Conservation (phyloP, 1,140 invertebrate species). For the Lethrus apterus region DNA sequence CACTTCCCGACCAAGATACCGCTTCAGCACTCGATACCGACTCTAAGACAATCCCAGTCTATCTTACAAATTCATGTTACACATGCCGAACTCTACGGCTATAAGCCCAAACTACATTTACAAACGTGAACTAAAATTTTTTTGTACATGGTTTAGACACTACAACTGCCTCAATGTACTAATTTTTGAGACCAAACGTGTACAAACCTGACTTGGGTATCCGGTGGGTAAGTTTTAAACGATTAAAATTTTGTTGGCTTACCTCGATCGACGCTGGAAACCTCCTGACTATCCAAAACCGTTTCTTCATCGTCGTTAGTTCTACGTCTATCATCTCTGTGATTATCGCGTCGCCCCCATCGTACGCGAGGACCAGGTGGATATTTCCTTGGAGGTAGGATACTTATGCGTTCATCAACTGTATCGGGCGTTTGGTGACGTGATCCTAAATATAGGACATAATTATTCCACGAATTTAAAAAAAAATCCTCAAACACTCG, state of each 20-base stretch:
- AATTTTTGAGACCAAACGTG: background rate
- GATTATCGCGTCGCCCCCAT: conserved; percentile 47
- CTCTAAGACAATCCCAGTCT: conserved; percentile 40
- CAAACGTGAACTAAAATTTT: background rate
- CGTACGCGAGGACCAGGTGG: conserved; percentile 38
- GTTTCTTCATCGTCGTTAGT: conserved; percentile 73
- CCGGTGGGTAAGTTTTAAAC: background rate
- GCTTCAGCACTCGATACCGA: conserved; percentile 54
- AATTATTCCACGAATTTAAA: conserved; percentile 9
- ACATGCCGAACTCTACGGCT: too few species aligned
- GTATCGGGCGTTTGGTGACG: conserved; percentile 52
- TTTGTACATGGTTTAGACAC: too few species aligned
- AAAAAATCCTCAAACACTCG: background rate
- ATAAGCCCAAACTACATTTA: too few species aligned
- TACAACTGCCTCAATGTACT: conserved; percentile 38
- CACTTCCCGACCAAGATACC: conserved; percentile 45
- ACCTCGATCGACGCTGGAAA: conserved; percentile 73
- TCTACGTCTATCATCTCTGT: conserved; percentile 56
- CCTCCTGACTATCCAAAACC: conserved; percentile 68
- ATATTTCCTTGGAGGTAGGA: conserved; percentile 44
- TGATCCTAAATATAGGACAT: conserved; percentile 40
- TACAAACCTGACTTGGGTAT: conserved; percentile 22
- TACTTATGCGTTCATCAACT: conserved; percentile 48
- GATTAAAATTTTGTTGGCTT: conserved; percentile 21
- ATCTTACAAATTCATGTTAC: conserved; percentile 24